Evolutionary conservation across 1,140 invertebrate genomes (phyloP), one percentile per base, ranked within the genome.

Genomic region (Plutomurus gul): DNA sequence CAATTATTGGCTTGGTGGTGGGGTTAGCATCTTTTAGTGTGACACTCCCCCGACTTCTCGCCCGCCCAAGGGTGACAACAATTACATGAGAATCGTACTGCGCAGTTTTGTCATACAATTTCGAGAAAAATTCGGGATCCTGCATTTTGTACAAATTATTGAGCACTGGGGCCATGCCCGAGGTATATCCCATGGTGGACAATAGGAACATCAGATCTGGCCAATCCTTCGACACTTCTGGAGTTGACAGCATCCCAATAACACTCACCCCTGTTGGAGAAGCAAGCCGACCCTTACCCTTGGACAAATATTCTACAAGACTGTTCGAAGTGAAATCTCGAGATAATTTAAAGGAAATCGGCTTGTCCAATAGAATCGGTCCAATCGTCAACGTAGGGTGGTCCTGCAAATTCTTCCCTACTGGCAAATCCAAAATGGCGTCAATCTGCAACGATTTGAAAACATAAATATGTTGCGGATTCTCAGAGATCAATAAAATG

Each of bases 381-480:
- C 39, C 39, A 73, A 73, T 6, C 3, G 43, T 13, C 7, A 27
- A 22, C 3, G 71, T 20, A 11, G 96, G 90, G 85, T 97, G 95
- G 85, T 96, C 95, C 86, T 96, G 94, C 0, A 97, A 87, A 86
- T 97, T 97, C 73, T 93, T 88, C 0, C 96, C 96, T 1, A 90
- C 89, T 0, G 89, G 91, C 18, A 93, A 88, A 87, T 95, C 90
- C 73, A 89, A 5, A 7, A 73, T 37, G 36, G 25, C 1, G 1
- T 10, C 3, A 22, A 73, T 73, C 71, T 73, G 22, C 7, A 43
- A 13, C 8, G 27, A 70, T n/a, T n/a, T n/a, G n/a, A n/a, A n/a
- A n/a, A n/a, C n/a, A n/a, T n/a, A n/a, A n/a, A n/a, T n/a, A n/a
- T n/a, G n/a, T n/a, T n/a, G n/a, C n/a, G n/a, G n/a, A n/a, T n/a